Conservation (phyloP, 1,140 invertebrate genomes). For the Lucilia cuprina region DNA sequence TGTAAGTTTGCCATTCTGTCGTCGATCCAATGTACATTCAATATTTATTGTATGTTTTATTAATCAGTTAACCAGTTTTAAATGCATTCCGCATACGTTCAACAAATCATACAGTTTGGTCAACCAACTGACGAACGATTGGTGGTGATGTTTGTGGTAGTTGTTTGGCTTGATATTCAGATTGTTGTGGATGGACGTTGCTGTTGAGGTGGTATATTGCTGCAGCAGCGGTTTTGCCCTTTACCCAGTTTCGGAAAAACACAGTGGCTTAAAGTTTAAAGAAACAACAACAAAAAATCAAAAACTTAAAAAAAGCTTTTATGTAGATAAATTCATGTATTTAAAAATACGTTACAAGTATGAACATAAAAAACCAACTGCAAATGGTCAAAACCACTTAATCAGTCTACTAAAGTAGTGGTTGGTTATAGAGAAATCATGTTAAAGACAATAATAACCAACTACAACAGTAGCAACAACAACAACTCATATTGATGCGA, state of each 20-base stretch:
- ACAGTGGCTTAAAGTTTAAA: neutral
- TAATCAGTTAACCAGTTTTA: neutral
- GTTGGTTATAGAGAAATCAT: constrained; percentile 2
- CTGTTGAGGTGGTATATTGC: neutral
- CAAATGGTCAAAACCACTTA: neutral
- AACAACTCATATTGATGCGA: neutral
- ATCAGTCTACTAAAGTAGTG: neutral
- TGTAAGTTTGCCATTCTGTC: neutral
- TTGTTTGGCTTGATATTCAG: neutral
- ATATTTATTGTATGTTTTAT: neutral
- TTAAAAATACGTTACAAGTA: neutral
- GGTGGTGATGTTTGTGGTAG: neutral
- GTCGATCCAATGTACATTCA: neutral
- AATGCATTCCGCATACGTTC: neutral
- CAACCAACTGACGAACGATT: neutral
- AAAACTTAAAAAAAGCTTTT: neutral
- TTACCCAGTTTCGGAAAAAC: constrained; percentile 1
- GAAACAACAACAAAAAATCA: neutral
- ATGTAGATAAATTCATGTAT: neutral
- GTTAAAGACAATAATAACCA: neutral
- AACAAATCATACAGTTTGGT: neutral
- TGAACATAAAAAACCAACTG: neutral
- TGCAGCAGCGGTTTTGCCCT: neutral
- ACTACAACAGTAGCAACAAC: neutral
- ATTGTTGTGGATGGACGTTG: neutral